A percentile compares a stretch with the other conserved stretches of the same genome.
These are phyloP conservation scores for Phoenicopterus ruber DNA, from an alignment of 2,113 vertebrate species.

Conservation along the genomic window DNA sequence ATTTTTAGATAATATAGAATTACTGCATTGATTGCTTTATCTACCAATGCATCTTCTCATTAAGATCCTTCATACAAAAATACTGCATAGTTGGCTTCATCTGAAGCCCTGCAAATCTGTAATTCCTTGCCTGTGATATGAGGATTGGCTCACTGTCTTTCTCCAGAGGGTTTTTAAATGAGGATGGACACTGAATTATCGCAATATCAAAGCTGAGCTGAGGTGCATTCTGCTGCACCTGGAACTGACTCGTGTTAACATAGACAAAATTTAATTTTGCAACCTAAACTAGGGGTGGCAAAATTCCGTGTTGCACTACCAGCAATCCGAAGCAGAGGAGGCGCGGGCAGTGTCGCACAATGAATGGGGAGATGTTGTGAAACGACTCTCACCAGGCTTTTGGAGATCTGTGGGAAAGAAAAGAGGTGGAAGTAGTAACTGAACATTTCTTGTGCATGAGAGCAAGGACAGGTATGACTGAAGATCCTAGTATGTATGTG, in stretches of 20 bases:
- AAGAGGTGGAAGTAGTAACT: neutral
- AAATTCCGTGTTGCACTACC: neutral
- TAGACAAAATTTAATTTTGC: neutral
- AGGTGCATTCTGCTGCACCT: neutral
- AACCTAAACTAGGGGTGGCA: neutral
- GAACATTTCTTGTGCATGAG: neutral
- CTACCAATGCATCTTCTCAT: neutral
- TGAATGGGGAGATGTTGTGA: neutral
- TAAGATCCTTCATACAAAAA: neutral
- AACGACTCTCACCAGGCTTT: neutral
- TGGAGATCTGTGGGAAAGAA: neutral
- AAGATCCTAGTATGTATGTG: neutral
- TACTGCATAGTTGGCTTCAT: neutral
- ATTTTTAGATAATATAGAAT: neutral
- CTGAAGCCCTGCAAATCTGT: neutral
- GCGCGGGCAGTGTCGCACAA: rapidly evolving
- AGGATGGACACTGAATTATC: neutral
- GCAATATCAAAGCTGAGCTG: neutral
- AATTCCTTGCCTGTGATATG: neutral
- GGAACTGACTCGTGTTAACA: rapidly evolving
- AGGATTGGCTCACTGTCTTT: neutral
- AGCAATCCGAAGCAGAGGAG: neutral
- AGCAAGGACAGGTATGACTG: neutral
- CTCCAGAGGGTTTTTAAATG: neutral
- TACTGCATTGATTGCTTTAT: neutral